phyloP scores from a whole-genome alignment of 2,113 vertebrate genomes.

The Cnemophilus loriae region DNA sequence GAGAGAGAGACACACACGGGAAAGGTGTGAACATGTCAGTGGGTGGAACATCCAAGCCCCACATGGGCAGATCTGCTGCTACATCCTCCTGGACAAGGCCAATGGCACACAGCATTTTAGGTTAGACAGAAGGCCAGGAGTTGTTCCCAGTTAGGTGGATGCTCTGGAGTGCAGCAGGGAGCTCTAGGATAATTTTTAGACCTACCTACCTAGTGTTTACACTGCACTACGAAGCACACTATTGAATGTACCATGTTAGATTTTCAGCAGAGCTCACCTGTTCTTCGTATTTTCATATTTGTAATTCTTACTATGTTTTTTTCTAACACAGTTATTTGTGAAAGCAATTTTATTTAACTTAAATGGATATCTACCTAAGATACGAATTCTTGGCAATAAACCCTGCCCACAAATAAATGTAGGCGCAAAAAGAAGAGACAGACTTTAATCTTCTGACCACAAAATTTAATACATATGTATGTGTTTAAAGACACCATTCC shows the following conservation, averaged over 20 bases:
- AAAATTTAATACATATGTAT: not conserved
- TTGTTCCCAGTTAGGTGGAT: not conserved
- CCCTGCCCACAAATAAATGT: not conserved
- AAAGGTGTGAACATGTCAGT: not conserved
- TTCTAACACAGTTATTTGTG: not conserved
- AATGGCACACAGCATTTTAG: not conserved
- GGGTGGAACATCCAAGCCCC: not conserved
- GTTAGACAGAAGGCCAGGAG: not conserved
- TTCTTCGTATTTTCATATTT: not conserved
- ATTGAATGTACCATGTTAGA: not conserved
- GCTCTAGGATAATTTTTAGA: not conserved
- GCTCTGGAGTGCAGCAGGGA: not conserved
- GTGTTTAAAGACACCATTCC: not conserved
- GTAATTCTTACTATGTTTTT: not conserved
- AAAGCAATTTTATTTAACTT: not conserved
- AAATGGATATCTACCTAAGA: not conserved
- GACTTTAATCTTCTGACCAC: not conserved
- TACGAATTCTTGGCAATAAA: not conserved
- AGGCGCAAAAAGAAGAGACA: not conserved
- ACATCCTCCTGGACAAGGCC: not conserved
- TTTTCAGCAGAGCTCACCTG: not conserved
- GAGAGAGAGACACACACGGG: not conserved
- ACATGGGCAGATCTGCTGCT: not conserved
- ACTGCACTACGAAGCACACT: not conserved
- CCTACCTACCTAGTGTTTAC: not conserved